Evolutionary conservation across 1,140 invertebrate genomes (phyloP), one percentile per base, ranked within the genome.

Genomic region (Drosophila pandora): DNA sequence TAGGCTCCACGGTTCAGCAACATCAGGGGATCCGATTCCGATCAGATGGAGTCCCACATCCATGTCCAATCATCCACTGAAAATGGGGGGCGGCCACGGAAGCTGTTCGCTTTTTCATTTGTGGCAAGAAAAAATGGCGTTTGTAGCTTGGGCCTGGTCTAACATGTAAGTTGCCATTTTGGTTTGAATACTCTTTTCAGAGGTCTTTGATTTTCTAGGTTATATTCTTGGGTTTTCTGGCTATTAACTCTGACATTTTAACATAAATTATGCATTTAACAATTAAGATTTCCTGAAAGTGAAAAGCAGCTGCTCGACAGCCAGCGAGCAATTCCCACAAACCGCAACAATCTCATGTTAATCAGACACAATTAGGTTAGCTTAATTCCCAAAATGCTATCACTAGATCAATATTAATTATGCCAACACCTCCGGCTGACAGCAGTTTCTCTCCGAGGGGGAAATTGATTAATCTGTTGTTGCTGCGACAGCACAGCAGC

Each of bases 381-480:
- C 61, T 76, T 54, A 64, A 64, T 47, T 67, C 57, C 48, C 30
- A 48, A 61, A 22, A 10, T 39, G 34, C 65, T 65, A 77, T 65
- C 63, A 50, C 69, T 78, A 85, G 82, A 78, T 87, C 67, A 88
- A 89, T 87, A 87, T 87, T 87, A 87, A 87, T 87, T 83, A 79
- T 88, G 79, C 76, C 79, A 83, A 88, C 83, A 87, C 83, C 76
- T 83, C 50, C 30, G 50, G 28, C 76, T 67, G 83, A 88, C 83
- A 87, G 76, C 65, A 76, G 65, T 48, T 50, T 43, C 55, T 63
- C 39, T 30, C 45, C 21, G 48, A 30, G 41, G 41, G 41, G 62
- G 52, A 73, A 60, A 79, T 88, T 87, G 82, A 87, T 88, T 87
- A 87, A 87, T 87, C 65, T 80, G 77, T 87, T 82, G 65, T 70